Percentiles rank a stretch among this genome's conserved stretches.
Conservation (phyloP, 2,888 invertebrate genomes). For the Gymnoscelis rufifasciata region DNA sequence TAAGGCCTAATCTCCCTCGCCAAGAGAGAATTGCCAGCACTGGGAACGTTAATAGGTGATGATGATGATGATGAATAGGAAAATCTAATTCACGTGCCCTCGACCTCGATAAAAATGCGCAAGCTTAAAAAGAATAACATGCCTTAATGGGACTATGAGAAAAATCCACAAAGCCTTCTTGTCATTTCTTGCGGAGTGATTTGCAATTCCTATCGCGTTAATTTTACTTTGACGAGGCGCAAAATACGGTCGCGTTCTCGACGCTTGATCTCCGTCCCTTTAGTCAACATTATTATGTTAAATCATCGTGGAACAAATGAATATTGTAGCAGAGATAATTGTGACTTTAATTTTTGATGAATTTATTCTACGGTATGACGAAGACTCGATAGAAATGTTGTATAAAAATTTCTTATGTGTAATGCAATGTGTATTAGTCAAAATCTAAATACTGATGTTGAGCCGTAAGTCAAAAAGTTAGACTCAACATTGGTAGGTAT, state of each 20-base stretch:
- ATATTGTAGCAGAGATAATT: neutral
- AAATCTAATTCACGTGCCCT: constrained; percentile 50
- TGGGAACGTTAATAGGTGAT: too few relatives aligned
- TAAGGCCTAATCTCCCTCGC: too few relatives aligned
- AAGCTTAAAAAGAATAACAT: constrained; percentile 46
- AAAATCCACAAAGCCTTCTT: constrained; percentile 66
- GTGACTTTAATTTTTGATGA: too few relatives aligned
- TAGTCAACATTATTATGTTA: constrained; percentile 5
- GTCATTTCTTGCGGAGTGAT: constrained; percentile 73
- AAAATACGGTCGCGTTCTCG: constrained; percentile 64
- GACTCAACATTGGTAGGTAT: too few relatives aligned
- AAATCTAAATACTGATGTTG: too few relatives aligned
- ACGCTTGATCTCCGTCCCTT: constrained; percentile 39
- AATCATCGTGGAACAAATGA: neutral
- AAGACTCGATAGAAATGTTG: too few relatives aligned
- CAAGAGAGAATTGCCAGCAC: too few relatives aligned
- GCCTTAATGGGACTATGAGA: constrained; percentile 60
- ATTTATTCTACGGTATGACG: too few relatives aligned
- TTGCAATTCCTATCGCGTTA: constrained; percentile 75
- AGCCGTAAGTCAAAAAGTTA: too few relatives aligned
- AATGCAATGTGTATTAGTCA: too few relatives aligned
- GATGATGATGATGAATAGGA: too few relatives aligned
- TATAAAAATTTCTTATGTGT: too few relatives aligned
- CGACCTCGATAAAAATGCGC: constrained; percentile 42
- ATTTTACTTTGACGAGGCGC: constrained; percentile 75